Evolutionary conservation across 1,140 invertebrate species (phyloP).

Genomic region (Hermatobates lingyangjiaoensis): DNA sequence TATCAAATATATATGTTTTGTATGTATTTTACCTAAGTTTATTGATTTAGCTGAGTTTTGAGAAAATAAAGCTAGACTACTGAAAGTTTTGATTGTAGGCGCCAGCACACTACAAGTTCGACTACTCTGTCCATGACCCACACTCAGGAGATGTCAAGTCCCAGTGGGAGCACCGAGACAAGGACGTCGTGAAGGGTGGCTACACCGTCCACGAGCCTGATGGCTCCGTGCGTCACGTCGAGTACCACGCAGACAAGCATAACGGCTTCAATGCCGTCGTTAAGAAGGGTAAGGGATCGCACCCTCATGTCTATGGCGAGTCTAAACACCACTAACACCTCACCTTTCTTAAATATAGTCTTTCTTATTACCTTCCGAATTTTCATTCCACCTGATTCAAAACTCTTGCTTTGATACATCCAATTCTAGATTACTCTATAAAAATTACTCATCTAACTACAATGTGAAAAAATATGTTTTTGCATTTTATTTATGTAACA

Average conservation of each 20-base stretch:
- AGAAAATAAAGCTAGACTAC: too few relatives aligned
- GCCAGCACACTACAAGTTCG: slow-evolving; percentile 26
- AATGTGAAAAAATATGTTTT: too few relatives aligned
- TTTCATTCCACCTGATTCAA: too few relatives aligned
- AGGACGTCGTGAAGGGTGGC: slow-evolving; percentile 29
- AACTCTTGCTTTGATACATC: too few relatives aligned
- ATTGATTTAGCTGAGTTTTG: too few relatives aligned
- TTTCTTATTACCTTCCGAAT: too few relatives aligned
- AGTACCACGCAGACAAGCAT: slow-evolving; percentile 27
- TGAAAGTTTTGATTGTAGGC: slow-evolving; percentile 4
- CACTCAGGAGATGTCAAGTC: slow-evolving; percentile 30
- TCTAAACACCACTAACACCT: neutral
- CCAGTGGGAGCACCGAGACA: slow-evolving; percentile 29
- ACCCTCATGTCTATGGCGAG: slow-evolving; percentile 2
- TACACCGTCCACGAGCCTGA: slow-evolving; percentile 30
- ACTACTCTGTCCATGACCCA: slow-evolving; percentile 33
- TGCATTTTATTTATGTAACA: too few relatives aligned
- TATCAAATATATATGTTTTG: neutral
- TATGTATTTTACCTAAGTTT: neutral
- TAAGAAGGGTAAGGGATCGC: slow-evolving; percentile 6
- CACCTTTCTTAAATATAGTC: too few relatives aligned
- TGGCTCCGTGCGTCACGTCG: slow-evolving; percentile 26
- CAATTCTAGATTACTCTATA: too few relatives aligned
- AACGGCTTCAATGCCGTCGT: slow-evolving; percentile 29
- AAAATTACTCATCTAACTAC: too few relatives aligned